These are phyloP conservation scores for Acanthochromis polyacanthus DNA, from an alignment of 2,113 vertebrate genomes.

Conservation along the genomic window DNA sequence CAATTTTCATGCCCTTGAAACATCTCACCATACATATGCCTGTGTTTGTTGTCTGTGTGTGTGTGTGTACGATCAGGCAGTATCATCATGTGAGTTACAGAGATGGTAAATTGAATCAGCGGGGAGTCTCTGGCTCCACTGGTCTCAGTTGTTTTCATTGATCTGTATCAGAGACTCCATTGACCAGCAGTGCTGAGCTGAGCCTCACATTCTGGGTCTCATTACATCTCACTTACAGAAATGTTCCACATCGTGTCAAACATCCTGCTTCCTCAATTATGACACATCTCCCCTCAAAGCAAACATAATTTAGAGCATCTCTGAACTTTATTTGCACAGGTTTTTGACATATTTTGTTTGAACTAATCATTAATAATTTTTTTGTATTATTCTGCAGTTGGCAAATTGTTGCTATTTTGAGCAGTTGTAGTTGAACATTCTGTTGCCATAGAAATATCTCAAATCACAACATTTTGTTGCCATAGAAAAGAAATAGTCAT, in stretches of 20 bases:
- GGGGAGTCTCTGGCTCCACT: slow-evolving; percentile 79
- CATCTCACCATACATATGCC: not conserved
- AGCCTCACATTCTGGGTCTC: slow-evolving; percentile 30
- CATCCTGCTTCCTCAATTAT: too few relatives aligned
- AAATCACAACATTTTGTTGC: too few relatives aligned
- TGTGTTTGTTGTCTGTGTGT: slow-evolving; percentile 21
- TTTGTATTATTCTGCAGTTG: too few relatives aligned
- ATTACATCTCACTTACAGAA: slow-evolving; percentile 30
- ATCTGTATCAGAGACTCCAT: slow-evolving; percentile 69
- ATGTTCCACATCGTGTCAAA: not conserved
- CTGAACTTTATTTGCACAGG: too few relatives aligned
- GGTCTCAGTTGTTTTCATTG: slow-evolving; percentile 74
- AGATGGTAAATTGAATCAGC: slow-evolving; percentile 78
- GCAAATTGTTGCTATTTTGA: too few relatives aligned
- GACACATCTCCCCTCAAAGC: too few relatives aligned
- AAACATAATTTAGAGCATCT: too few relatives aligned
- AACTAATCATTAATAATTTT: too few relatives aligned
- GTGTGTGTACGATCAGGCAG: slow-evolving; percentile 9
- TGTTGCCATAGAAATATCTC: too few relatives aligned
- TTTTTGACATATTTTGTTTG: too few relatives aligned
- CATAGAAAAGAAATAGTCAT: too few relatives aligned
- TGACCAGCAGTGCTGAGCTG: slow-evolving; percentile 29
- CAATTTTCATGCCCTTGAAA: not conserved
- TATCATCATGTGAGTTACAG: slow-evolving; percentile 65
- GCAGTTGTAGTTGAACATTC: too few relatives aligned